These are phyloP conservation scores for Acholoe squamosa DNA, from an alignment of 2,888 invertebrate genomes.

Conservation along the genomic window DNA sequence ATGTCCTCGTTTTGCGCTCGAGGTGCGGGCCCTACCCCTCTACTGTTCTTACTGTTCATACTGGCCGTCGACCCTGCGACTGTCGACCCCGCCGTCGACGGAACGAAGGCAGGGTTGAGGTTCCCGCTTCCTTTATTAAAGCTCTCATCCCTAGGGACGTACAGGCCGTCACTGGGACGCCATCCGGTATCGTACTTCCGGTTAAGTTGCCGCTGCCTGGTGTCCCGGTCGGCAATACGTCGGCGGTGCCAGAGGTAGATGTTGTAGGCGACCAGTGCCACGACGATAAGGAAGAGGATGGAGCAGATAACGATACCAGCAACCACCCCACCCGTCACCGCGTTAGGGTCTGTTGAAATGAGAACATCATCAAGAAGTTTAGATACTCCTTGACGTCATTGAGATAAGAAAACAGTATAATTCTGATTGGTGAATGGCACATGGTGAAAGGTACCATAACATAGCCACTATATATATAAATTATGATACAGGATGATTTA, in stretches of 20 bases:
- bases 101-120: neutral
- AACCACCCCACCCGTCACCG: slow-evolving; percentile 5
- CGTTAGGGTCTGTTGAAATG: neutral
- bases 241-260: slow-evolving; percentile 46
- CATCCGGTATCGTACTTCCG: neutral
- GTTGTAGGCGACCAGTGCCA: slow-evolving; percentile 49
- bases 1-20: neutral
- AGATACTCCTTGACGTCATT: too few species aligned
- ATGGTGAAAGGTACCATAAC: too few species aligned
- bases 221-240: neutral
- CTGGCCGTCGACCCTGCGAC: neutral
- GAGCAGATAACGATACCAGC: slow-evolving; percentile 27
- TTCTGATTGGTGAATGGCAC: too few species aligned
- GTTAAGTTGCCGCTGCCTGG: neutral
- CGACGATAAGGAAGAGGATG: slow-evolving; percentile 41
- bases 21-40: slow-evolving; percentile 15
- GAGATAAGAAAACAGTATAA: too few species aligned
- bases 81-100: neutral
- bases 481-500: too few species aligned
- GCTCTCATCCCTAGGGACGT: neutral
- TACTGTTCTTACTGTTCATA: neutral
- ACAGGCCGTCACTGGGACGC: neutral
- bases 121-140: neutral
- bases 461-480: too few species aligned
- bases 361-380: too few species aligned